phyloP scores from a whole-genome alignment of 2,113 vertebrate genomes.

The Sminthopsis crassicaudata region DNA sequence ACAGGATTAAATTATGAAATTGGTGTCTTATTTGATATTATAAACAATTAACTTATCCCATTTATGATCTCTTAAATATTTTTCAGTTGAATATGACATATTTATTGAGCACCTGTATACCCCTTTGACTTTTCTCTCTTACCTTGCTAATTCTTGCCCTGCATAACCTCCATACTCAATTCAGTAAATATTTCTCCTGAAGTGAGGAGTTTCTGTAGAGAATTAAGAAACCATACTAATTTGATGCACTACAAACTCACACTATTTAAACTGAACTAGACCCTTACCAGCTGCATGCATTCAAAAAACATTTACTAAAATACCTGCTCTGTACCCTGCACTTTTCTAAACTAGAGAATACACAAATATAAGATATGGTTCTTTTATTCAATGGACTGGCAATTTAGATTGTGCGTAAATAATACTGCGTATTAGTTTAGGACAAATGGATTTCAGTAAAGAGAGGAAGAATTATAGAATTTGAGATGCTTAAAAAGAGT shows the following conservation, averaged over 20 bases:
- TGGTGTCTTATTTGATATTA: conserved; percentile 30
- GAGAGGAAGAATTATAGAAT: background rate
- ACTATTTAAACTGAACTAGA: background rate
- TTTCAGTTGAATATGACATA: background rate
- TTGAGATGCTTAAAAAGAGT: background rate
- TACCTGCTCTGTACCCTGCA: background rate
- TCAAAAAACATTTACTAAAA: background rate
- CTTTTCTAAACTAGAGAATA: background rate
- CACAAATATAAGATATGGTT: background rate
- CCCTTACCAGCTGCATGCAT: background rate
- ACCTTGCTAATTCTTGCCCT: background rate
- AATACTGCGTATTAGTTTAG: background rate
- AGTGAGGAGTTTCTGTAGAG: background rate
- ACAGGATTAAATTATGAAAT: conserved; percentile 55
- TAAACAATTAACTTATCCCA: conserved; percentile 16
- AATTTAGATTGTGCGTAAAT: background rate
- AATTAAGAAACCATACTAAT: background rate
- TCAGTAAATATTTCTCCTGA: background rate
- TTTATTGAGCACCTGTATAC: background rate
- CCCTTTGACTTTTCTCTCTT: background rate
- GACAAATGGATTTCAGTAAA: background rate
- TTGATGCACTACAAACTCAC: background rate
- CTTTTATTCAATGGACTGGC: background rate
- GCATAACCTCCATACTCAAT: background rate
- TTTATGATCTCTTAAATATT: background rate